Conservation (phyloP, 1,140 invertebrate species). For the Archivesica marissinica region DNA sequence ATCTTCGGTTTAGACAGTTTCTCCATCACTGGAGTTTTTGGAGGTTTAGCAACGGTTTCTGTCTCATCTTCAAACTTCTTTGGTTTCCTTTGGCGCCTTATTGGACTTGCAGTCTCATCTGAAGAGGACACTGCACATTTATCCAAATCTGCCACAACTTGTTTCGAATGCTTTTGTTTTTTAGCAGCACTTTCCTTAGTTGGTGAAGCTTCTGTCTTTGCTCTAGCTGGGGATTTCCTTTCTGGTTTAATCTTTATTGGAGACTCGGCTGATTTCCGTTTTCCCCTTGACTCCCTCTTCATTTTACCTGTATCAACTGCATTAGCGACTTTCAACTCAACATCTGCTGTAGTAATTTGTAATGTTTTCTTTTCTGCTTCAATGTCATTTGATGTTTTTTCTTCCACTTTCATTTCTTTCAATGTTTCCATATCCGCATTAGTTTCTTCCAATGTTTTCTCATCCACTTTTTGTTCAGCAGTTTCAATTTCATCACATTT, state of each 20-base stretch:
- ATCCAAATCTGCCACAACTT: constrained; percentile 47
- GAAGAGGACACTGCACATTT: constrained; percentile 4
- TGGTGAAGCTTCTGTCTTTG: not conserved
- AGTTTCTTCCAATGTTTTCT: not conserved
- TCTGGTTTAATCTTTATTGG: not conserved
- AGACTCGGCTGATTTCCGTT: not conserved
- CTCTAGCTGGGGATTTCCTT: constrained; percentile 5
- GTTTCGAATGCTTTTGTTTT: constrained; percentile 41
- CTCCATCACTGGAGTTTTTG: constrained; percentile 38
- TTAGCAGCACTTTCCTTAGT: not conserved
- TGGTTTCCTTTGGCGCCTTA: constrained; percentile 69
- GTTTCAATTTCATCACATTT: not conserved
- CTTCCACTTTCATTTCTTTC: not conserved
- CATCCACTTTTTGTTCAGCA: not conserved
- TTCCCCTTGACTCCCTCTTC: constrained; percentile 24
- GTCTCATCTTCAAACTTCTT: constrained; percentile 65
- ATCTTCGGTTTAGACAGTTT: constrained; percentile 33
- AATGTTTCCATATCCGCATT: not conserved
- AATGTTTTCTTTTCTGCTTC: not conserved
- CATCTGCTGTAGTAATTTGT: not conserved
- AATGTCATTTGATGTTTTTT: not conserved
- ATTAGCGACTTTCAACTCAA: not conserved
- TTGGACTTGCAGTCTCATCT: constrained; percentile 22
- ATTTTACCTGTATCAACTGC: not conserved
- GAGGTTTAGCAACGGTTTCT: not conserved